A percentile compares a stretch with the other conserved stretches of the same genome.
phyloP scores from a whole-genome alignment of 1,140 invertebrate species.

The Bombus difficillimus region DNA sequence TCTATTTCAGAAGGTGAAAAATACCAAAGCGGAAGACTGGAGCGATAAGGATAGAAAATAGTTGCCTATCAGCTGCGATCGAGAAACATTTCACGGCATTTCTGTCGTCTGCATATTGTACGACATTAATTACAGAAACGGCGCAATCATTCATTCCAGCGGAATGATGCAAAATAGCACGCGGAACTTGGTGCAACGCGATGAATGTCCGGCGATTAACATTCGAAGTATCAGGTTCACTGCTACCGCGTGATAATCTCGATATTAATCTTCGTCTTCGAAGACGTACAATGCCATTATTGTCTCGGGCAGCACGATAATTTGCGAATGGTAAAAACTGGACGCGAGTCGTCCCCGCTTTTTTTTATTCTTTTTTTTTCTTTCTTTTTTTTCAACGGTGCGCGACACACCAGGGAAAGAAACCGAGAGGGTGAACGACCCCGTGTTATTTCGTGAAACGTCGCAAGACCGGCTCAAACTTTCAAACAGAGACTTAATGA shows the following conservation, averaged over 20 bases:
- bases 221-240: constrained; percentile 48
- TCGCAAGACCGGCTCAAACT: not conserved
- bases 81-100: not conserved
- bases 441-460: not conserved
- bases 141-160: constrained; percentile 50
- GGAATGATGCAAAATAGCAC: constrained; percentile 41
- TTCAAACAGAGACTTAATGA: not conserved
- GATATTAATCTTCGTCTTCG: constrained; percentile 65
- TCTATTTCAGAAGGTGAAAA: not conserved
- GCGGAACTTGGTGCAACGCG: constrained; percentile 27
- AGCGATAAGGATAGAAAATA: not conserved
- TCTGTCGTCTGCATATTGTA: not conserved
- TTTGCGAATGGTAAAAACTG: constrained; percentile 45
- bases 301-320: constrained; percentile 40
- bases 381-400: too few species aligned
- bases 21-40: not conserved
- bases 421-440: constrained; percentile 10
- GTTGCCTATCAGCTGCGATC: not conserved
- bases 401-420: constrained; percentile 5
- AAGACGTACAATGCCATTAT: constrained; percentile 55
- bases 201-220: constrained; percentile 42
- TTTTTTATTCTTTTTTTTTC: not conserved
- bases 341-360: constrained; percentile 7
- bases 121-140: constrained; percentile 31
- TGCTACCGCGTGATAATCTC: constrained; percentile 50